A percentile compares a stretch with the other conserved stretches of the same genome.
Conservation (phyloP, 2,888 invertebrate species). For the Caenorhabditis japonica region DNA sequence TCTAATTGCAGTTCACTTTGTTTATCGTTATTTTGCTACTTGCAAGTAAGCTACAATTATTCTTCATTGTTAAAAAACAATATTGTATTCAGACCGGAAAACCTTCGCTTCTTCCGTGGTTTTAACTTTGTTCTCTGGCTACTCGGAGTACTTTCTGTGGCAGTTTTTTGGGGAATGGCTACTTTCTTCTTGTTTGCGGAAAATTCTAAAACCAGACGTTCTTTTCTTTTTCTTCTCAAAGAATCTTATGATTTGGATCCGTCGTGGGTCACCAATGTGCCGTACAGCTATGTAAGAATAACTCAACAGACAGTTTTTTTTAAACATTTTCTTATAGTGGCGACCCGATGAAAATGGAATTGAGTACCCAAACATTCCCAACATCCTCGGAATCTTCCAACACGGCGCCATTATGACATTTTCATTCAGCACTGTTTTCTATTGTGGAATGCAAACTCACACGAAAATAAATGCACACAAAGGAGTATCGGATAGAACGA, state of each 20-base stretch:
- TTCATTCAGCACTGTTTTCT: conserved; percentile 18
- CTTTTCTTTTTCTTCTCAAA: conserved; percentile 14
- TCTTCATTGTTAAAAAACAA: neutral
- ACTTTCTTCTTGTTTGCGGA: conserved; percentile 40
- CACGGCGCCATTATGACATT: conserved; percentile 18
- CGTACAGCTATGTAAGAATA: conserved; percentile 28
- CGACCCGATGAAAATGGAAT: conserved; percentile 6
- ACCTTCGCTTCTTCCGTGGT: conserved; percentile 25
- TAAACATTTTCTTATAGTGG: conserved; percentile 20
- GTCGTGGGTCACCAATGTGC: conserved; percentile 21
- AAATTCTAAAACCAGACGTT: conserved; percentile 17
- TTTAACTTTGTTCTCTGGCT: conserved; percentile 22
- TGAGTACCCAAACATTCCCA: neutral
- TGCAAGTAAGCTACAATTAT: no score
- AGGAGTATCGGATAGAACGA: conserved; percentile 4
- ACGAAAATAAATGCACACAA: neutral
- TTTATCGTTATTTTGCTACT: no score
- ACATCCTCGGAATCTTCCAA: conserved; percentile 11
- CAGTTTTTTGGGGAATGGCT: conserved; percentile 32
- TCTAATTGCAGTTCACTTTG: no score
- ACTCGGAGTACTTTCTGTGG: conserved; percentile 12
- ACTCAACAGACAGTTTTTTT: no score
- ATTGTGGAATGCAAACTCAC: conserved; percentile 18
- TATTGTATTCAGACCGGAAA: conserved; percentile 20
- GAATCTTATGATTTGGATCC: conserved; percentile 34